Conservation (phyloP, 1,140 invertebrate genomes). For the Bombus confusus region DNA sequence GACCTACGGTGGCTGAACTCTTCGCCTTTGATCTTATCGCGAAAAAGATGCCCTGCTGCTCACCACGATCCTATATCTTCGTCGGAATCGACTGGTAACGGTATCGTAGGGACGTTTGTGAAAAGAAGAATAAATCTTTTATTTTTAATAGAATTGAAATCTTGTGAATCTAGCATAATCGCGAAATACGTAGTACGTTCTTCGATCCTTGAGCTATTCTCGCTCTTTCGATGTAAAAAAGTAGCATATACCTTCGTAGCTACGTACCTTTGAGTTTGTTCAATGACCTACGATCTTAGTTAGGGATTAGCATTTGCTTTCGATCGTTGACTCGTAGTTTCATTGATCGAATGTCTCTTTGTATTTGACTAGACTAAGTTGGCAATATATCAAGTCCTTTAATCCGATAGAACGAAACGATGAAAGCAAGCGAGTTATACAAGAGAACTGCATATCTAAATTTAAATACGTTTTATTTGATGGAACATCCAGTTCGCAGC, state of each 20-base stretch:
- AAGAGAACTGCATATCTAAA: not conserved
- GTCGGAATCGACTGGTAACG: not conserved
- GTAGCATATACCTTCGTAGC: too few species aligned
- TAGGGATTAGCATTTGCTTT: not conserved
- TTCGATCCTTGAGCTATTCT: too few species aligned
- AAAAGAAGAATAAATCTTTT: not conserved
- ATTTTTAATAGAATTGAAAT: too few species aligned
- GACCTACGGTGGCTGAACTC: not conserved
- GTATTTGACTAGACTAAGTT: not conserved
- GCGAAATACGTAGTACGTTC: too few species aligned
- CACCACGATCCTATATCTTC: too few species aligned
- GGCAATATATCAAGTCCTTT: not conserved
- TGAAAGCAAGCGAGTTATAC: not conserved
- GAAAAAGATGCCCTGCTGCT: not conserved
- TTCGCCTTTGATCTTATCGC: not conserved
- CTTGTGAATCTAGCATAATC: too few species aligned
- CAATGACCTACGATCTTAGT: not conserved
- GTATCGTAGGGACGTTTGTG: not conserved
- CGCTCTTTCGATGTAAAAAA: too few species aligned
- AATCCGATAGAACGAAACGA: not conserved
- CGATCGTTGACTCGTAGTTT: not conserved
- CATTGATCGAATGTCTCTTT: not conserved
- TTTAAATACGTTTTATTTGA: accelerated
- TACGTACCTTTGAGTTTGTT: not conserved
- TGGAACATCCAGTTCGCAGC: not conserved